These are phyloP conservation scores for Cydia pomonella DNA, from an alignment of 1,140 invertebrate species.

Conservation along the genomic window DNA sequence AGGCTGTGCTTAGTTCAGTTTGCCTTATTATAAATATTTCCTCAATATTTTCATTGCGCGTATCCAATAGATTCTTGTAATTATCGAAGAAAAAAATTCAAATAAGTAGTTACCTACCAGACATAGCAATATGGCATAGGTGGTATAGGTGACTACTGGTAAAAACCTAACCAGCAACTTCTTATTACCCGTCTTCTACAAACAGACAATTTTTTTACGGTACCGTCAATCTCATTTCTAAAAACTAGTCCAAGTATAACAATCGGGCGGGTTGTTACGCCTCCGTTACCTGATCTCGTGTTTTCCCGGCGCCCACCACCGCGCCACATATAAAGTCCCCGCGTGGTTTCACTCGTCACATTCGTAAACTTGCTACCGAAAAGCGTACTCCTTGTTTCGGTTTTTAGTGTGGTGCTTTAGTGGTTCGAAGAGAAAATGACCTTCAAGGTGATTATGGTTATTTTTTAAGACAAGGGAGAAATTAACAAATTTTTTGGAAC, in stretches of 20 bases:
- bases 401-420: slow-evolving; percentile 36
- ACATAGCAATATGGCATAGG: too few relatives aligned
- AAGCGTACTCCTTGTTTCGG: slow-evolving; percentile 44
- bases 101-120: too few relatives aligned
- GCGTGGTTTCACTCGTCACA: slow-evolving; percentile 57
- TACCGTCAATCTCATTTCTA: not conserved
- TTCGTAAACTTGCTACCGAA: slow-evolving; percentile 49
- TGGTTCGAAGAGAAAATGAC: slow-evolving; percentile 49
- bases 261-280: slow-evolving; percentile 8
- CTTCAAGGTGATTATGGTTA: slow-evolving; percentile 52
- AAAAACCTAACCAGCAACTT: too few relatives aligned
- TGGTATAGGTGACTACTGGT: too few relatives aligned
- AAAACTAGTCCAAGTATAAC: slow-evolving; percentile 14
- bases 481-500: not conserved
- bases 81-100: too few relatives aligned
- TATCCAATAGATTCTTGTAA: too few relatives aligned
- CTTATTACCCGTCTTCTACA: too few relatives aligned
- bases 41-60: too few relatives aligned
- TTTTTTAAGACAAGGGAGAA: not conserved
- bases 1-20: too few relatives aligned
- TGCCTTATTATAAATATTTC: too few relatives aligned
- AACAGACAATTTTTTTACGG: too few relatives aligned
- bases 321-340: slow-evolving; percentile 57
- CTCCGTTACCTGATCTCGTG: slow-evolving; percentile 5
- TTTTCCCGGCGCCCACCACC: slow-evolving; percentile 44